These are phyloP conservation scores for Aptenodytes forsteri DNA, from an alignment of 2,113 vertebrate species.

Conservation along the genomic window DNA sequence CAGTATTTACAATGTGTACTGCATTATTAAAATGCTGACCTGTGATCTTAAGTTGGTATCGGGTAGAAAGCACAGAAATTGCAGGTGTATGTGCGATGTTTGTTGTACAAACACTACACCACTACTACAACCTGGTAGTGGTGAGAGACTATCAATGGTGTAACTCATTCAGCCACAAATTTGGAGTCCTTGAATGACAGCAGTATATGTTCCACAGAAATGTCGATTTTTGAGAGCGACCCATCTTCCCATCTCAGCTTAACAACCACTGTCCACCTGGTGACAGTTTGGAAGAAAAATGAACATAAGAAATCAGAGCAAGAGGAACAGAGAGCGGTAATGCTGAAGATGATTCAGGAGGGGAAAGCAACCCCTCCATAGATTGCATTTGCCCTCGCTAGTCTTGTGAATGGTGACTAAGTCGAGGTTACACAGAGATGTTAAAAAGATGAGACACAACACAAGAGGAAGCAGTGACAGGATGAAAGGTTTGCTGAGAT, in stretches of 20 bases:
- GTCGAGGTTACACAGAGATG: background rate
- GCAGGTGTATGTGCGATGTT: fast-evolving
- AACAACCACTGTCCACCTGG: background rate
- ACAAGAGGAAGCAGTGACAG: background rate
- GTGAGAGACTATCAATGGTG: background rate
- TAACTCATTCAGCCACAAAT: background rate
- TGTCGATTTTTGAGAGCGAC: background rate
- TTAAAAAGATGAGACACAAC: constrained; percentile 23
- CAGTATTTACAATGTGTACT: background rate
- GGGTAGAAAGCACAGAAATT: background rate
- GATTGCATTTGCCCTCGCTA: background rate
- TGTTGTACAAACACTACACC: background rate
- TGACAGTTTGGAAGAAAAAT: constrained; percentile 5
- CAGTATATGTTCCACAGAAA: background rate
- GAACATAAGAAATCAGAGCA: constrained; percentile 5
- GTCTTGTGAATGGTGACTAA: constrained; percentile 30
- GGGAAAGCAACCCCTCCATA: constrained; percentile 33
- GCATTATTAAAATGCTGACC: background rate
- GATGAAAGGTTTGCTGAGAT: constrained; percentile 59
- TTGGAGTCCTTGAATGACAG: background rate
- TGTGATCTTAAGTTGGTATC: background rate
- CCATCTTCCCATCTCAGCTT: background rate
- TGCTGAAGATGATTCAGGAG: constrained; percentile 25
- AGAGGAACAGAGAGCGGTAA: constrained; percentile 15
- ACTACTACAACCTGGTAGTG: background rate